phyloP scores from a whole-genome alignment of 1,140 invertebrate genomes.

The Pachypsylla venusta region DNA sequence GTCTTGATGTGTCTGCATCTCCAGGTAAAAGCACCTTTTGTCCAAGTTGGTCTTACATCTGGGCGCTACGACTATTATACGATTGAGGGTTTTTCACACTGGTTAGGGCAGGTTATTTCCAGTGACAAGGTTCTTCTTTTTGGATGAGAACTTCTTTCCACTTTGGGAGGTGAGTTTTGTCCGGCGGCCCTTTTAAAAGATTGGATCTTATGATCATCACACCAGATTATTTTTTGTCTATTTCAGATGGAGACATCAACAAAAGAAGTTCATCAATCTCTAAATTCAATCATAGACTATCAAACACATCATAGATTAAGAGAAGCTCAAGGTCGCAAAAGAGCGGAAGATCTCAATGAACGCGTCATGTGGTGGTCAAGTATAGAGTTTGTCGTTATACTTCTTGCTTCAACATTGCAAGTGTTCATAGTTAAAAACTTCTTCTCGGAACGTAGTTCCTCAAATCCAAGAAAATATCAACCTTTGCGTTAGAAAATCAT shows the following conservation, averaged over 20 bases:
- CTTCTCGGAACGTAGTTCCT: slow-evolving; percentile 68
- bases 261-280: slow-evolving; percentile 70
- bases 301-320: slow-evolving; percentile 92
- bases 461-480: neutral
- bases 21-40: no score
- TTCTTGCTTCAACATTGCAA: slow-evolving; percentile 73
- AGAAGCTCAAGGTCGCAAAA: slow-evolving; percentile 83
- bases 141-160: no score
- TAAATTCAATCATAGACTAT: slow-evolving; percentile 76
- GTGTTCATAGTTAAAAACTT: slow-evolving; percentile 87
- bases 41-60: no score
- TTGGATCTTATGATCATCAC: no score
- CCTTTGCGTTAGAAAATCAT: neutral
- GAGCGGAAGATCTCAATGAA: slow-evolving; percentile 91
- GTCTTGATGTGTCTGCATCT: no score
- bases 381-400: slow-evolving; percentile 68
- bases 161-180: no score
- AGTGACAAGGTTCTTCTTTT: no score
- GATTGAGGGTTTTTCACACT: no score
- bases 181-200: no score
- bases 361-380: slow-evolving; percentile 86
- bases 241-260: slow-evolving; percentile 80
- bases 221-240: slow-evolving; percentile 15
- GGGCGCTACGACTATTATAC: no score
- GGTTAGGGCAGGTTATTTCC: no score